phyloP scores from a whole-genome alignment of 2,797 vertebrate species.

The Tragopan temminckii region DNA sequence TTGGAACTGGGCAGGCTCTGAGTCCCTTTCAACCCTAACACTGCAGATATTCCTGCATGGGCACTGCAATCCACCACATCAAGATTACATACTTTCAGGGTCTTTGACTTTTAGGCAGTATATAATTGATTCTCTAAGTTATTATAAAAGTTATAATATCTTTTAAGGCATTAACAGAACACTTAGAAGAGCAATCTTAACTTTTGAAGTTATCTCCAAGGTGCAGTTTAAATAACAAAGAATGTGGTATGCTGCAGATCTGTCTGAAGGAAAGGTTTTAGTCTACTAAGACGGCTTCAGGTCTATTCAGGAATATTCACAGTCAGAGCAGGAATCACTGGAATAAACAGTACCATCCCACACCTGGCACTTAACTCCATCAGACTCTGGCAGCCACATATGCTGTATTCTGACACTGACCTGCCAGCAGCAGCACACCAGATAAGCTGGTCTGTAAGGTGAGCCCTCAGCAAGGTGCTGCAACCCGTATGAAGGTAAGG shows the following conservation, averaged over 20 bases:
- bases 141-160: neutral
- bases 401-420: neutral
- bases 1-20: neutral
- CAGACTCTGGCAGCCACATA: neutral
- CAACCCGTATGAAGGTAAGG: neutral
- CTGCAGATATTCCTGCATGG: neutral
- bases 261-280: neutral
- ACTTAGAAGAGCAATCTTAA: neutral
- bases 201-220: neutral
- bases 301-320: neutral
- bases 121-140: neutral
- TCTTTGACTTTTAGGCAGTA: neutral
- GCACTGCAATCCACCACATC: no score
- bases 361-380: neutral
- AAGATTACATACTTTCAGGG: no score
- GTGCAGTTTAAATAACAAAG: neutral
- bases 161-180: neutral
- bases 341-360: neutral
- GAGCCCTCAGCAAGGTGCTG: neutral
- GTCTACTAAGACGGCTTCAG: neutral
- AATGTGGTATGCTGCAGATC: neutral
- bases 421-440: neutral
- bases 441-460: neutral
- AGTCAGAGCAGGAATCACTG: neutral
- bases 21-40: neutral